A percentile compares a stretch with the other conserved stretches of the same genome.
phyloP scores from a whole-genome alignment of 64 coral and sea anemone species.

The Anthopleura sola region DNA sequence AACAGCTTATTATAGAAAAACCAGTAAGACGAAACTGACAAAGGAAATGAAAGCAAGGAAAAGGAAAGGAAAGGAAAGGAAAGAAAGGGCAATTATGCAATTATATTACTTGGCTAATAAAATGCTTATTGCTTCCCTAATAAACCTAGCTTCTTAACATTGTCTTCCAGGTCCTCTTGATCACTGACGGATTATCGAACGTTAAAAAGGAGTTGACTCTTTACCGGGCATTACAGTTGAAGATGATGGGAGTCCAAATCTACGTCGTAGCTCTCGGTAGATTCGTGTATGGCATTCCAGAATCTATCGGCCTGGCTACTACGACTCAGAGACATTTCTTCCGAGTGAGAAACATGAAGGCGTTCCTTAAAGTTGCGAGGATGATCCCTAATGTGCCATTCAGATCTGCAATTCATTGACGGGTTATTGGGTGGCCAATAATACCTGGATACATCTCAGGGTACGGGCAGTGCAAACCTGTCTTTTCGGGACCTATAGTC shows the following conservation, averaged over 20 bases:
- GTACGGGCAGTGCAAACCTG: no score
- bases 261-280: constrained; percentile 71
- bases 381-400: constrained; percentile 43
- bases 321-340: constrained; percentile 48
- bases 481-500: no score
- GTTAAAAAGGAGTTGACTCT: constrained; percentile 57
- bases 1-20: no score
- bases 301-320: constrained; percentile 60
- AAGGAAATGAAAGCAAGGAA: no score
- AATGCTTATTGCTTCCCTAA: no score
- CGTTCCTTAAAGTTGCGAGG: constrained; percentile 45
- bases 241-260: constrained; percentile 71
- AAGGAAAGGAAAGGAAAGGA: no score
- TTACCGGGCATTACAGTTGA: constrained; percentile 60
- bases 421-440: no score
- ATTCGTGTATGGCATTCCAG: constrained; percentile 62
- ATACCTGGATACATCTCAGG: no score
- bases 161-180: constrained; percentile 34
- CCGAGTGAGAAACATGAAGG: constrained; percentile 50
- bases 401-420: not conserved
- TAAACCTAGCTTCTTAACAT: no score
- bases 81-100: no score
- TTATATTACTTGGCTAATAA: no score
- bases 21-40: no score
- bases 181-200: constrained; percentile 72